Evolutionary conservation across 2,888 invertebrate genomes (phyloP), one percentile per base, ranked within the genome.

Genomic region (Crematogaster levior): DNA sequence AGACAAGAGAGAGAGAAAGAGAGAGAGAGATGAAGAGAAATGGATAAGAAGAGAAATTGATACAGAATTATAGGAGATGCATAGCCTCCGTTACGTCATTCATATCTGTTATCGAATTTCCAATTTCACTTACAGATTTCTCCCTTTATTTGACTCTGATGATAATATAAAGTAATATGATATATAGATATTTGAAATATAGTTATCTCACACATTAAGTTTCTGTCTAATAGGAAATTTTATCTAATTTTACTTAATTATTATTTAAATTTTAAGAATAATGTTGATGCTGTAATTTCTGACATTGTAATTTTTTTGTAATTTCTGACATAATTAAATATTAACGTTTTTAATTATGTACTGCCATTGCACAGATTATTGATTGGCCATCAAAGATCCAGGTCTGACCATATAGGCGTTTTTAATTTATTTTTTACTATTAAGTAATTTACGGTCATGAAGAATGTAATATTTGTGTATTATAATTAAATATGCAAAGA

Each of bases 11-110:
- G 65, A n/a, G n/a, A n/a, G n/a, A n/a, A n/a, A n/a, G n/a, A n/a
- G n/a, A n/a, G n/a, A n/a, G n/a, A n/a, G n/a, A n/a, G n/a, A n/a
- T n/a, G n/a, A n/a, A n/a, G n/a, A n/a, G n/a, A n/a, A n/a, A n/a
- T n/a, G n/a, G n/a, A n/a, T n/a, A n/a, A n/a, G n/a, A n/a, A n/a
- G n/a, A 58, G 68, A 74, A 82, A 82, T 72, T 89, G 91, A 91
- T 91, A 88, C 89, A 91, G 91, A 91, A 90, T 91, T 92, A 91
- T 89, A 81, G 87, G 83, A 74, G 70, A 66, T 58, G 77, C 75
- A 58, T 77, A n/a, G n/a, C 87, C 83, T 65, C 21, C 21, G 66
- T 72, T 81, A 12, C 34, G 73, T 84, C 89, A 82, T 90, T 88
- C 88, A 87, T 90, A 90, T 91, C 88, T 85, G 85, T 92, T 88